Percentiles rank a stretch among this genome's conserved stretches.
phyloP scores from a whole-genome alignment of 2,888 invertebrate genomes.

The Dastarcus helophoroides region DNA sequence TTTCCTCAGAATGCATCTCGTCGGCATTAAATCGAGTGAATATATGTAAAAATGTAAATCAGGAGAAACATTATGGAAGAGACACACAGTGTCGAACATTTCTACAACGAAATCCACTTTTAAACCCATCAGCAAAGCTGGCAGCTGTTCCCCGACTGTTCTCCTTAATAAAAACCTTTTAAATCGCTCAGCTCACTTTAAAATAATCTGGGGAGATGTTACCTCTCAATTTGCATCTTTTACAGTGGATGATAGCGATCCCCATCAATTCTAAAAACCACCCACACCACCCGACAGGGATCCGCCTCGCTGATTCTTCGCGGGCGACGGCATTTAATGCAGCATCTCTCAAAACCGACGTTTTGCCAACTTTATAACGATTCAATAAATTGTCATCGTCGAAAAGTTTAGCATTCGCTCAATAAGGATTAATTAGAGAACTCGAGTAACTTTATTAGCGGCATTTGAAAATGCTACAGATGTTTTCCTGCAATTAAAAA shows the following conservation, averaged over 20 bases:
- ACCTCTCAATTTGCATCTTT: slow-evolving; percentile 14
- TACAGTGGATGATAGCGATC: slow-evolving; percentile 13
- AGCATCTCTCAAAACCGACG: slow-evolving; percentile 10
- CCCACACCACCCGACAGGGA: slow-evolving; percentile 4
- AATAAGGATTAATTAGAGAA: slow-evolving; percentile 11
- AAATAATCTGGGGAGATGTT: slow-evolving; percentile 25
- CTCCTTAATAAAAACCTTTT: slow-evolving; percentile 18
- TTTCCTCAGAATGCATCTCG: no score
- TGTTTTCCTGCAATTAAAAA: no score
- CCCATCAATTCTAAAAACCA: slow-evolving; percentile 11
- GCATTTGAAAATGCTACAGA: no score
- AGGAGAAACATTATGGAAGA: no score
- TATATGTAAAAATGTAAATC: no score
- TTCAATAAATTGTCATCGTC: slow-evolving; percentile 11
- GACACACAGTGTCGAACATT: slow-evolving; percentile 2
- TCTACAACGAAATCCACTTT: slow-evolving; percentile 12
- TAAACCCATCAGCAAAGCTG: slow-evolving; percentile 1
- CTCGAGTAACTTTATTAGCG: slow-evolving; percentile 3
- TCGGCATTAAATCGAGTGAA: no score
- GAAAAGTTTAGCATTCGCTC: slow-evolving; percentile 10
- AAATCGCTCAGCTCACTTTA: slow-evolving; percentile 20
- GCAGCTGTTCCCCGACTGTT: slow-evolving; percentile 7
- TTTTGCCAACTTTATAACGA: slow-evolving; percentile 10
- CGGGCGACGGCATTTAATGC: slow-evolving; percentile 9
- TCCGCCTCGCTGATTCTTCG: slow-evolving; percentile 4